Evolutionary conservation across 2,113 vertebrate species (phyloP), one percentile per base, ranked within the genome.

Genomic region (Dasypus novemcinctus): DNA sequence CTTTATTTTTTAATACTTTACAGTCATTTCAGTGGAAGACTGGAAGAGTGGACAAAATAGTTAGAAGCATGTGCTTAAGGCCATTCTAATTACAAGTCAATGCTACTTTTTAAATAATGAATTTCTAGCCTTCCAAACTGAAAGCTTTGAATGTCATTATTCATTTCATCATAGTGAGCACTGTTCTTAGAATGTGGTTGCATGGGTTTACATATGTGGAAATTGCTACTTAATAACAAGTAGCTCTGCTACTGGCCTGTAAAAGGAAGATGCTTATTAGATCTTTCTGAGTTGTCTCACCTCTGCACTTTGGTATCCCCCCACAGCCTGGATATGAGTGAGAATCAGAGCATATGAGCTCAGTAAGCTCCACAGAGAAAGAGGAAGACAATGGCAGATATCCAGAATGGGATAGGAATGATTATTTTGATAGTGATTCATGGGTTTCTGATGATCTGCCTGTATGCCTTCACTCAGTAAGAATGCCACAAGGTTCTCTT

Each of bases 11-110:
- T 43, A 63, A 63, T 59, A 57, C 23, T 78, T 72, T 52, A 29
- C 23, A 84, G 38, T 86, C 61, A 92, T 93, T 93, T 92, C 69
- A 90, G 33, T 71, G 57, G 80, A 95, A 95, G 69, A 93, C 90
- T 87, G 23, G 36, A 86, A 95, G 15, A 12, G 29, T 87, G 27
- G 33, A 91, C 71, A 81, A 33, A 82, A 82, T 46, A 91, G 57
- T 46, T 88, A 59, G 23, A 94, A 72, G n/a, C 38, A 85, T 76
- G 7, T 59, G 41, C 36, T 94, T 91, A 93, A 90, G 57, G 33
- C 20, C 33, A 64, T 92, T 93, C 46, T 88, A 95, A 92, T 74
- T 94, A 66, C 20, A 71, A 14, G 25, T 85, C 36, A 75, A 1
- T 94, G 61, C n/a, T 96, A 78, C 54, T 69, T 93, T 92, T 46